phyloP scores from a whole-genome alignment of 1,140 invertebrate species.

The Cryptotermes secundus region DNA sequence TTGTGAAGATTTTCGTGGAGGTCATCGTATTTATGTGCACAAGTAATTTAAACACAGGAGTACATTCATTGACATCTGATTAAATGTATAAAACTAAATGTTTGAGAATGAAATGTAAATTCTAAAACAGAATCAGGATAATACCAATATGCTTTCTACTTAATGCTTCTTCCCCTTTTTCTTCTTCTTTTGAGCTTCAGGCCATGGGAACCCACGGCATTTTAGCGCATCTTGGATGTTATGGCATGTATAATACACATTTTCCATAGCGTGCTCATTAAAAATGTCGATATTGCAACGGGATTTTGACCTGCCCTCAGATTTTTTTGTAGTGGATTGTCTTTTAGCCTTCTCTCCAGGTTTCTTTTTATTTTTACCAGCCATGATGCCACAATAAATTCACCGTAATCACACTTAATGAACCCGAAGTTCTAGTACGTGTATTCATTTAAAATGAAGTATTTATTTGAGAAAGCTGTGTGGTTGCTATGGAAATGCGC shows the following conservation, averaged over 20 bases:
- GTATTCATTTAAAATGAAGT: not conserved
- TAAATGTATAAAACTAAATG: no score
- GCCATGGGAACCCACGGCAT: constrained; percentile 78
- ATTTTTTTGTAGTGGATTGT: constrained; percentile 55
- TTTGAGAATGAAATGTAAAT: no score
- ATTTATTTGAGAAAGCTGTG: not conserved
- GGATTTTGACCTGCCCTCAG: constrained; percentile 55
- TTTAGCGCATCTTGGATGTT: constrained; percentile 79
- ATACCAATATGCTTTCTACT: not conserved
- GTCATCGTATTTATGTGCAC: no score
- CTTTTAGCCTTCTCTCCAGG: constrained; percentile 52
- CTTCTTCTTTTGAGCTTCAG: constrained; percentile 78
- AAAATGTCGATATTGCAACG: constrained; percentile 75
- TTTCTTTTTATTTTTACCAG: constrained; percentile 52
- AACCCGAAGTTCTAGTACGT: no score
- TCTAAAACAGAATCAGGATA: not conserved
- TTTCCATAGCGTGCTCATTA: constrained; percentile 83
- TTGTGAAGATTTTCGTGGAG: no score
- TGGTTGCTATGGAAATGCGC: not conserved
- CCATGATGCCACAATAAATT: constrained; percentile 36
- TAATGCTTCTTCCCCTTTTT: constrained; percentile 60
- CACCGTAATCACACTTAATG: no score
- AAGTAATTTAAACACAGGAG: no score
- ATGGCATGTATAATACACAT: constrained; percentile 84
- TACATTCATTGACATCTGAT: no score